Conservation (phyloP, 1,140 invertebrate genomes). For the Drosophila aff. region DNA sequence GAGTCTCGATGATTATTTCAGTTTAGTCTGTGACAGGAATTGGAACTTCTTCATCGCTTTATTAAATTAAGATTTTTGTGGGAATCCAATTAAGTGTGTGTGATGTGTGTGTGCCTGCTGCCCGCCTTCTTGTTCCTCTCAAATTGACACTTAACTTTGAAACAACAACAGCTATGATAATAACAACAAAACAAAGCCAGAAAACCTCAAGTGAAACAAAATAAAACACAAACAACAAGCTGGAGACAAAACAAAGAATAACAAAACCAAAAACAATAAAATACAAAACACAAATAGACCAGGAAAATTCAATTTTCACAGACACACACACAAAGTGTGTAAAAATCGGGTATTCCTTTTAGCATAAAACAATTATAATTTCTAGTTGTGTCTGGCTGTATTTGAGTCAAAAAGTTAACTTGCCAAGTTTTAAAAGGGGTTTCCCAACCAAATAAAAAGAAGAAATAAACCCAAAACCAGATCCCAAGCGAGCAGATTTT, state of each 20-base stretch:
- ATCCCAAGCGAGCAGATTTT: neutral
- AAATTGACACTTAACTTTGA: slow-evolving; percentile 23
- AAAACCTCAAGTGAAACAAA: slow-evolving; percentile 27
- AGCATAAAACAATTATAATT: slow-evolving; percentile 19
- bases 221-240: slow-evolving; percentile 11
- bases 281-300: slow-evolving; percentile 32
- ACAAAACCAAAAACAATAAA: neutral
- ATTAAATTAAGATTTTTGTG: neutral
- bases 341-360: slow-evolving; percentile 16
- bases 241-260: slow-evolving; percentile 23
- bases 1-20: neutral
- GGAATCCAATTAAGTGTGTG: neutral
- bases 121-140: neutral
- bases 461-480: neutral
- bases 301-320: slow-evolving; percentile 49
- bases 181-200: slow-evolving; percentile 30
- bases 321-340: neutral
- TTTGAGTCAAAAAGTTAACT: neutral
- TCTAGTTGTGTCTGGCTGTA: neutral
- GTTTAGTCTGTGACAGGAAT: neutral
- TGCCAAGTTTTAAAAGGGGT: neutral
- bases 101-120: neutral
- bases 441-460: neutral
- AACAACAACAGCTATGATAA: slow-evolving; percentile 35
- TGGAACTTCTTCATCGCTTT: neutral